phyloP scores from a whole-genome alignment of 2,113 vertebrate genomes.

The Chiloscyllium plagiosum region DNA sequence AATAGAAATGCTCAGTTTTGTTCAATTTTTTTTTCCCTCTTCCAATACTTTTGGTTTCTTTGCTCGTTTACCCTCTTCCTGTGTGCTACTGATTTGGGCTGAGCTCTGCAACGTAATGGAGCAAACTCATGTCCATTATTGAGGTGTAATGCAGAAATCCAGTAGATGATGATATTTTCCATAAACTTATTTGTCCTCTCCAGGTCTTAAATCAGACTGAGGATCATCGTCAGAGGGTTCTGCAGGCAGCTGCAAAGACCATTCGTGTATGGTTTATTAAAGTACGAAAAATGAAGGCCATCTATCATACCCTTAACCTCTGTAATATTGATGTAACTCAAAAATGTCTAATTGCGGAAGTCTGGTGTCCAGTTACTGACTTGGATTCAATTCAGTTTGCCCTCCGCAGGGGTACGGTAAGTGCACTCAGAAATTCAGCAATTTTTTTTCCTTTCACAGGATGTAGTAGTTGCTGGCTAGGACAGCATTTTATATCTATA shows the following conservation, averaged over 20 bases:
- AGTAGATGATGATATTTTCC: neutral
- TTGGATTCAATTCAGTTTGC: constrained; percentile 97
- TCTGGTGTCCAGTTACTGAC: constrained; percentile 93
- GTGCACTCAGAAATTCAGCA: neutral
- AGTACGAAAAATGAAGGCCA: constrained; percentile 97
- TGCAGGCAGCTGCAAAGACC: constrained; percentile 90
- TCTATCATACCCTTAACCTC: constrained; percentile 96
- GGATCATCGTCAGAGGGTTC: constrained; percentile 89
- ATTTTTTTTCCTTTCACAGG: too few species aligned
- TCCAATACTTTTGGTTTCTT: neutral
- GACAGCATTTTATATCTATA: too few species aligned
- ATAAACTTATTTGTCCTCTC: constrained; percentile 37
- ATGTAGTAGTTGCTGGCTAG: too few species aligned
- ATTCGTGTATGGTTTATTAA: constrained; percentile 98
- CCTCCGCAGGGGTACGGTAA: constrained; percentile 91
- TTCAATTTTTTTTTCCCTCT: neutral
- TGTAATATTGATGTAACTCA: constrained; percentile 98
- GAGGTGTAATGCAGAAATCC: neutral
- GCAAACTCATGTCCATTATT: neutral
- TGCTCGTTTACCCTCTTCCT: neutral
- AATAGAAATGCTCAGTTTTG: neutral
- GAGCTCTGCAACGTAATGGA: neutral
- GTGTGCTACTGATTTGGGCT: neutral
- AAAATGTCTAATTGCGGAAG: constrained; percentile 96
- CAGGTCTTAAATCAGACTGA: constrained; percentile 97